phyloP scores from a whole-genome alignment of 2,113 vertebrate genomes.

The Oreotragus oreotragus region DNA sequence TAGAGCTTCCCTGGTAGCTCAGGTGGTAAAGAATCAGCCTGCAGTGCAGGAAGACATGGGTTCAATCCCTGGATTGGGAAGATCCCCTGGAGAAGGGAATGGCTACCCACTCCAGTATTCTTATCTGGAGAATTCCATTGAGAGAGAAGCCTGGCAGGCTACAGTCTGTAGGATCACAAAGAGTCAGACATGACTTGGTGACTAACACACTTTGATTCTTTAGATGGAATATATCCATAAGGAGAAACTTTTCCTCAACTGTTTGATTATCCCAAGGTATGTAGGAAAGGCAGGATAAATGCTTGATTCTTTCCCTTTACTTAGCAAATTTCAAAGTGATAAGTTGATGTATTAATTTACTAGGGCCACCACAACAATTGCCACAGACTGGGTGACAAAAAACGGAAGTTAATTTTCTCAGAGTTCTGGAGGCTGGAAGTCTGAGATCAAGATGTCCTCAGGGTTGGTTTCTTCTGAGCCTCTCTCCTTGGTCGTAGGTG shows the following conservation, averaged over 20 bases:
- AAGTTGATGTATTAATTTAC: background rate
- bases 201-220: background rate
- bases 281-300: background rate
- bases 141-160: background rate
- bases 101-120: background rate
- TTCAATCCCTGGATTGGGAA: background rate
- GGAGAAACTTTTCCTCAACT: background rate
- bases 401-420: background rate
- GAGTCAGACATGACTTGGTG: background rate
- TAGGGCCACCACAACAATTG: background rate
- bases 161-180: background rate
- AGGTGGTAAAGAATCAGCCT: background rate
- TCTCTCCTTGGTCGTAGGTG: background rate
- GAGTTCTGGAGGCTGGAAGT: background rate
- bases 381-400: background rate
- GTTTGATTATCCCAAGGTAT: background rate
- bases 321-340: background rate
- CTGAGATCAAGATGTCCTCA: background rate
- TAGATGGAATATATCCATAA: background rate
- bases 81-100: background rate
- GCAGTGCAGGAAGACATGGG: background rate
- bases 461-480: background rate
- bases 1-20: background rate
- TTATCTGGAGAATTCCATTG: background rate
- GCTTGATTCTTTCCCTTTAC: background rate